Conservation (phyloP, 2,888 invertebrate genomes). For the Hoplodrina ambigua region DNA sequence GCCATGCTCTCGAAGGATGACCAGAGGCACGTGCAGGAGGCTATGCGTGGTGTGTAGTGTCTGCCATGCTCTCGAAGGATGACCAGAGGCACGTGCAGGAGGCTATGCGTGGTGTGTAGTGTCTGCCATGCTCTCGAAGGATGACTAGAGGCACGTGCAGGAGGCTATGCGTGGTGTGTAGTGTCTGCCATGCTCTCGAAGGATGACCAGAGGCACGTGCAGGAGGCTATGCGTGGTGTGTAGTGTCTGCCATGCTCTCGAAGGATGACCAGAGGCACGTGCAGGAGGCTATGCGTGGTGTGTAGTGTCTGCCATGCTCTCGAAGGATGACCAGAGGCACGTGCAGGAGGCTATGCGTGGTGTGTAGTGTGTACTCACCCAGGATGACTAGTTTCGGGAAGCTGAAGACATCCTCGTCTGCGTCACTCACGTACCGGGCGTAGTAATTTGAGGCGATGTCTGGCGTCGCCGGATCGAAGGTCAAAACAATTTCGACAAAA, state of each 20-base stretch:
- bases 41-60: too few species aligned
- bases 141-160: conserved; percentile 37
- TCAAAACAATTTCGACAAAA: too few species aligned
- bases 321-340: conserved; percentile 60
- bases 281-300: too few species aligned
- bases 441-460: conserved; percentile 25
- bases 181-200: too few species aligned
- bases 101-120: background rate
- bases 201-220: conserved; percentile 55
- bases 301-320: conserved; percentile 36
- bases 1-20: conserved; percentile 59
- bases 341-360: conserved; percentile 6
- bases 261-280: too few species aligned
- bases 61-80: too few species aligned
- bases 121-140: too few species aligned
- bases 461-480: too few species aligned
- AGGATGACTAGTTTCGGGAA: too few species aligned
- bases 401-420: too few species aligned
- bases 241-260: too few species aligned
- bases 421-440: conserved; percentile 20
- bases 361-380: too few species aligned
- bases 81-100: conserved; percentile 54
- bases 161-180: background rate
- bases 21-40: conserved; percentile 50
- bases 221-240: background rate